Evolutionary conservation across 2,113 vertebrate species (phyloP), one percentile per base, ranked within the genome.

Genomic region (Cebidichthys violaceus): DNA sequence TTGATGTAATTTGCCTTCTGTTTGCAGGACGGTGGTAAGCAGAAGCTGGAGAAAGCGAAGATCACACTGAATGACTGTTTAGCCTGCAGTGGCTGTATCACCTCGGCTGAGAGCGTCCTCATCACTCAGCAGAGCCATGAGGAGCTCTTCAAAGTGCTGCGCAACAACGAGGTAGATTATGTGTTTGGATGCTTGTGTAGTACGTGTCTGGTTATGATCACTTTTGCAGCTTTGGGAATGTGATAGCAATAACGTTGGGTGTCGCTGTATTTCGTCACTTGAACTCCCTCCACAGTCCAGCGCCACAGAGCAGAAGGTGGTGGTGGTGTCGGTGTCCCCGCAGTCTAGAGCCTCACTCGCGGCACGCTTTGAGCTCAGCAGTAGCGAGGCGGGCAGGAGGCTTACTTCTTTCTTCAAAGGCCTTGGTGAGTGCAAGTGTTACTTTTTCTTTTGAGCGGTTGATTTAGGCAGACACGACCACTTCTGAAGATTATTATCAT

Each of bases 11-110:
- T 22, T 1, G 6, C 8, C 1, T 2, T 61, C 20, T 79, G 29
- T 55, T 70, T 75, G 1, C n/a, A 99, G 98, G 97, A 97, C 22
- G 98, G 98, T 10, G 94, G 78, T 35, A 94, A 91, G 9, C 94
- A 94, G 41, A 99, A 95, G 86, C 94, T 99, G 78, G 96, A 99
- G 69, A 99, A 96, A 76, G 98, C 98, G 33, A 97, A 96, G 83
- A 97, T 99, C 80, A 97, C 95, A 0, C 93, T 99, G 73, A 97
- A 99, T 0, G 98, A 99, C 92, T 99, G 98, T 65, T 89, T 99
- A 88, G 98, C 98, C 0, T 99, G 98, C 83, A 99, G 98, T 2
- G 98, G 98, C 87, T 99, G 98, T 29, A 95, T 99, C 81, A 99
- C 98, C 0, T 99, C 98, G 0, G 98, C 98, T 0, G 98, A 99